A percentile compares a stretch with the other conserved stretches of the same genome.
Evolutionary conservation across 1,140 invertebrate genomes (phyloP).

Genomic region (Grapholita molesta): DNA sequence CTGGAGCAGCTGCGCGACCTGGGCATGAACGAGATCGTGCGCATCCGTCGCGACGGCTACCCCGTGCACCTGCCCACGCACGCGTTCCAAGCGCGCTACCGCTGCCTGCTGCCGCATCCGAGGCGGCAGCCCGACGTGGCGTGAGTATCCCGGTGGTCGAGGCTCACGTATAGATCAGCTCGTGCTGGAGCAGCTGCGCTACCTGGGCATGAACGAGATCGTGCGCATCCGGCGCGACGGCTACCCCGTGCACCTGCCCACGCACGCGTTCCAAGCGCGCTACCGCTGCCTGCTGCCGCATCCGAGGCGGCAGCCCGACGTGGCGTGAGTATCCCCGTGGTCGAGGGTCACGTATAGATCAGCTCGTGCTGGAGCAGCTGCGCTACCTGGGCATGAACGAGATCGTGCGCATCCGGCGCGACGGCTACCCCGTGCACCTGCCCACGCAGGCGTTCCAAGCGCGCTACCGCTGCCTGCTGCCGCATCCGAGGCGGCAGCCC

Average conservation of each 20-base stretch:
- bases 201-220: too few species aligned
- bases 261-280: conserved; percentile 84
- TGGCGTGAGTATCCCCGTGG: conserved; percentile 57
- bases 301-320: conserved; percentile 75
- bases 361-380: too few species aligned
- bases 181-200: too few species aligned
- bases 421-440: too few species aligned
- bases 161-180: too few species aligned
- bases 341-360: too few species aligned
- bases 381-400: too few species aligned
- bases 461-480: conserved; percentile 86
- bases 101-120: conserved; percentile 80
- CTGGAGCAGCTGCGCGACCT: conserved; percentile 95
- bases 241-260: too few species aligned
- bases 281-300: conserved; percentile 84
- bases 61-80: conserved; percentile 91
- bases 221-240: too few species aligned
- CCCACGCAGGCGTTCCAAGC: conserved; percentile 82
- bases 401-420: too few species aligned
- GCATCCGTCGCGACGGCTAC: conserved; percentile 95
- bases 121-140: conserved; percentile 77
- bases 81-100: conserved; percentile 89
- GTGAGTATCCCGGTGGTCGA: conserved; percentile 42
- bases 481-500: conserved; percentile 70
- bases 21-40: conserved; percentile 97